Percentiles rank a stretch among this genome's conserved stretches.
Conservation (phyloP, 2,113 vertebrate genomes). For the Leptobrachium leishanense region DNA sequence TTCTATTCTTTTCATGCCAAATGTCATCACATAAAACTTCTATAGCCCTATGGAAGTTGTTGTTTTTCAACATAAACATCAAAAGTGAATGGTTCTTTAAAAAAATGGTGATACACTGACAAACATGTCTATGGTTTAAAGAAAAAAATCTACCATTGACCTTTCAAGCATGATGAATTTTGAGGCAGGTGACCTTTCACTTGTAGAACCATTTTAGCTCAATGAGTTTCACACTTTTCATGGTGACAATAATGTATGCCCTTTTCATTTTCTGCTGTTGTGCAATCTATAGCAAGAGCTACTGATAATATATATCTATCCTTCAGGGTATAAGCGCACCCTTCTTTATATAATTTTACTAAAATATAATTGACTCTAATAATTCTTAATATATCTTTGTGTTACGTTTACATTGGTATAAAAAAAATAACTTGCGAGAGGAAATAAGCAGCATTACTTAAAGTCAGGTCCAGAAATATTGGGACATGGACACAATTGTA, state of each 20-base stretch:
- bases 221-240: constrained; percentile 29
- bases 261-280: constrained; percentile 28
- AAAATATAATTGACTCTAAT: constrained; percentile 1
- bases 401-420: no score
- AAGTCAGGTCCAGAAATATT: no score
- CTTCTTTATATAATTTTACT: constrained; percentile 31
- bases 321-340: constrained; percentile 9
- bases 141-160: constrained; percentile 7
- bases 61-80: constrained; percentile 30
- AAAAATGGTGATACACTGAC: constrained; percentile 9
- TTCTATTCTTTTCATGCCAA: not conserved
- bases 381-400: no score
- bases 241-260: constrained; percentile 33
- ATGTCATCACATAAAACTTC: not conserved
- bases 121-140: not conserved
- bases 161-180: constrained; percentile 40
- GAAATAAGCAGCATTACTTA: no score
- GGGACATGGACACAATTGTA: no score
- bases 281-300: constrained; percentile 16
- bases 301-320: constrained; percentile 11
- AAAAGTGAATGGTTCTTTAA: constrained; percentile 21
- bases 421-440: no score
- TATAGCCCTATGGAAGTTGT: constrained; percentile 2
- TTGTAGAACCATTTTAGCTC: constrained; percentile 35
- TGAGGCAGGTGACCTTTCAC: constrained; percentile 40